These are phyloP conservation scores for Bos javanicus DNA, from an alignment of 2,113 vertebrate species.

Conservation along the genomic window DNA sequence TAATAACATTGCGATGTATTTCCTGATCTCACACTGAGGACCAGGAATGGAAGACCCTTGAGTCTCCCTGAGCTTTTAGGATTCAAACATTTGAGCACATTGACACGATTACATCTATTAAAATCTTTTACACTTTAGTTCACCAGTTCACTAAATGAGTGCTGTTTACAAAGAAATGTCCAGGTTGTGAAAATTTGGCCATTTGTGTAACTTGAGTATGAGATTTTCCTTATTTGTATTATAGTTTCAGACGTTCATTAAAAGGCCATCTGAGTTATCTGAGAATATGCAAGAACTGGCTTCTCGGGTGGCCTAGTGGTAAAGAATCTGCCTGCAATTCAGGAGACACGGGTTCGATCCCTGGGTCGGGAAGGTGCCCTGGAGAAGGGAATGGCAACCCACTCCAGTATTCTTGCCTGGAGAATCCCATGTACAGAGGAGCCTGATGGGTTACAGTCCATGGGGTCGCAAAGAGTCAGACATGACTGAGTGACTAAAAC, in stretches of 20 bases:
- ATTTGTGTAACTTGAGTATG: not conserved
- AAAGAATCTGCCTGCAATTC: too few relatives aligned
- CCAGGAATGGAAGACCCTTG: not conserved
- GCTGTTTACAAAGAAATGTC: not conserved
- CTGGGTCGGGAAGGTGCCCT: too few relatives aligned
- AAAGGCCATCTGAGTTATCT: not conserved
- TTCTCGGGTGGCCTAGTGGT: too few relatives aligned
- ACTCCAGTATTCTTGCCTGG: too few relatives aligned
- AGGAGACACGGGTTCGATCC: fast-evolving
- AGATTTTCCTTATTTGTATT: not conserved
- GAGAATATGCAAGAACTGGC: not conserved
- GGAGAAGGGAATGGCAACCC: too few relatives aligned
- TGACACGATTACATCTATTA: not conserved
- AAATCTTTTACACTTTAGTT: not conserved
- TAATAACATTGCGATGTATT: too few relatives aligned
- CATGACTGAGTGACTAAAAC: too few relatives aligned
- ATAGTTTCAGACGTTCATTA: not conserved
- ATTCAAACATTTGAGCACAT: not conserved
- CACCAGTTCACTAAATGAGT: not conserved
- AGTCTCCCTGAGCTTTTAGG: not conserved
- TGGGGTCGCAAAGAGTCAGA: too few relatives aligned
- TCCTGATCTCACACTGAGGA: not conserved
- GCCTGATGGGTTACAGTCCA: too few relatives aligned
- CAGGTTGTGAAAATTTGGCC: not conserved
- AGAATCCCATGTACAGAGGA: too few relatives aligned